Evolutionary conservation across 1,140 invertebrate genomes (phyloP).

Genomic region (Magallana gigas): DNA sequence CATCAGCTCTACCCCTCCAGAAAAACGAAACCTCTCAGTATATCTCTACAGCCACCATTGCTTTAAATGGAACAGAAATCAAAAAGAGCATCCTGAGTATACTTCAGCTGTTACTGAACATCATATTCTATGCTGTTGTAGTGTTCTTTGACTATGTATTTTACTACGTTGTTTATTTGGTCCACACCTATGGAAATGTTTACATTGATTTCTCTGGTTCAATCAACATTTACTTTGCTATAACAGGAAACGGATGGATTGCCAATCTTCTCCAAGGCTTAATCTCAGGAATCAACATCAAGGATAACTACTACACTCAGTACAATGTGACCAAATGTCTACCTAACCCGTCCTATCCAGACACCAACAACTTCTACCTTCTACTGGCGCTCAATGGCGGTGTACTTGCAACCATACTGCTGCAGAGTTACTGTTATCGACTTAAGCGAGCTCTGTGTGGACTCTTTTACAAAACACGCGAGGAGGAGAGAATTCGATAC

Average conservation of each 20-base stretch:
- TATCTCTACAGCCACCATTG: constrained; percentile 39
- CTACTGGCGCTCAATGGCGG: constrained; percentile 37
- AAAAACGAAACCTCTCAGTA: constrained; percentile 49
- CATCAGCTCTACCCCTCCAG: constrained; percentile 48
- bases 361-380: constrained; percentile 34
- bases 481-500: constrained; percentile 52
- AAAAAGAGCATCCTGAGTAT: constrained; percentile 45
- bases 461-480: constrained; percentile 53
- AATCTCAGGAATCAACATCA: neutral
- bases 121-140: constrained; percentile 51
- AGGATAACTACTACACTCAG: constrained; percentile 40
- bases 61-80: constrained; percentile 39
- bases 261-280: constrained; percentile 53
- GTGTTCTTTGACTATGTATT: constrained; percentile 59
- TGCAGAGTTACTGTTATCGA: constrained; percentile 58
- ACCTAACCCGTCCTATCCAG: constrained; percentile 43
- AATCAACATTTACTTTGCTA: constrained; percentile 37
- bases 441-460: constrained; percentile 43
- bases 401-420: constrained; percentile 46
- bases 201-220: constrained; percentile 49
- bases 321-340: constrained; percentile 49
- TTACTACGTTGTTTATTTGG: constrained; percentile 57
- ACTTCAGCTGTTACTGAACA: constrained; percentile 51
- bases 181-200: constrained; percentile 55
- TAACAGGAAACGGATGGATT: constrained; percentile 55